Evolutionary conservation across 2,113 vertebrate species (phyloP).

Genomic region (Antennarius striatus): DNA sequence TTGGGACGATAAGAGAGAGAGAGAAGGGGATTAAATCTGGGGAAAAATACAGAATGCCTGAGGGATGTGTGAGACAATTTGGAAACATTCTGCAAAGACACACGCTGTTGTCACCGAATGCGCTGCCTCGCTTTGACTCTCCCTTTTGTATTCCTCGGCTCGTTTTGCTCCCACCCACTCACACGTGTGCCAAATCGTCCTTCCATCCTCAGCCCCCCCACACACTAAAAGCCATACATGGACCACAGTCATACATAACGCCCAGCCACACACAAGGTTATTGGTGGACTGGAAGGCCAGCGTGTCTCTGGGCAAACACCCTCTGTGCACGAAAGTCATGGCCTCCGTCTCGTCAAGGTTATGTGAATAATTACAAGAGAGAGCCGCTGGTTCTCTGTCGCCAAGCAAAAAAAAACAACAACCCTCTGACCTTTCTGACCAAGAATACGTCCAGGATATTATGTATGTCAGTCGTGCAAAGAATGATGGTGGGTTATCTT

Average conservation of each 20-base stretch:
- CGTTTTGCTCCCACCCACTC: constrained; percentile 64
- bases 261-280: constrained; percentile 38
- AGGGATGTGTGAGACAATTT: constrained; percentile 60
- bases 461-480: not conserved
- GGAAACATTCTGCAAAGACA: constrained; percentile 54
- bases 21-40: constrained; percentile 51
- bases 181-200: constrained; percentile 51
- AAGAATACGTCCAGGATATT: not conserved
- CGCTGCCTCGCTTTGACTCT: constrained; percentile 26
- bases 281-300: constrained; percentile 34
- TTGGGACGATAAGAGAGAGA: constrained; percentile 36
- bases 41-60: constrained; percentile 54
- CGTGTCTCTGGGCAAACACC: constrained; percentile 44
- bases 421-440: not conserved
- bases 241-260: constrained; percentile 41
- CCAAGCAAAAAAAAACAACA: constrained; percentile 1
- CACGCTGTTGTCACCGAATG: constrained; percentile 48
- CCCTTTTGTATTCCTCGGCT: constrained; percentile 33
- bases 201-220: constrained; percentile 5
- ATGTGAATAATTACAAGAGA: constrained; percentile 47
- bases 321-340: constrained; percentile 37
- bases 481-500: not conserved
- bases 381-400: constrained; percentile 28
- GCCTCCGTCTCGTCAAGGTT: constrained; percentile 62
- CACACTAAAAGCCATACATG: constrained; percentile 47